A percentile compares a stretch with the other conserved stretches of the same genome.
These are phyloP conservation scores for Cylindroiulus punctatus DNA, from an alignment of 2,888 invertebrate species.

Conservation along the genomic window DNA sequence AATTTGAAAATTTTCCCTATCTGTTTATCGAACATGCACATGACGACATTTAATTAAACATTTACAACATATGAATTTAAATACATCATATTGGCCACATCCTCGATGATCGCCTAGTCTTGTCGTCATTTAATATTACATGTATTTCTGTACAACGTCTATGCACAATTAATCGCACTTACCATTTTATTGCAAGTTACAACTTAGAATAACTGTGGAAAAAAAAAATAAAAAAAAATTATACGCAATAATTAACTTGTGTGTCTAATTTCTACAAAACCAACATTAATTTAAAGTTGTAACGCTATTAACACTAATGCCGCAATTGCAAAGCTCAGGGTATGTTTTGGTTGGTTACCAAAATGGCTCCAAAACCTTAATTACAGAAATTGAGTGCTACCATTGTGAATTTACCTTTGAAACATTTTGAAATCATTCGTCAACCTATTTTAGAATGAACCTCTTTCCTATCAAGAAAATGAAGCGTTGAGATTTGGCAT, in stretches of 20 bases:
- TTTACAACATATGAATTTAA: not conserved
- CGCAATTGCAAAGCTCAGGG: not conserved
- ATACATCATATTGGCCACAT: not conserved
- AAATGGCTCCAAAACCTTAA: not conserved
- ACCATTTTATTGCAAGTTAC: conserved; percentile 31
- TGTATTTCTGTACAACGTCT: not conserved
- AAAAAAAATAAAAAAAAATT: not conserved
- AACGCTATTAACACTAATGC: not conserved
- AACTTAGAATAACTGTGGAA: conserved; percentile 50
- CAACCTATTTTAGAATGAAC: conserved; percentile 23
- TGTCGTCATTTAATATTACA: not conserved
- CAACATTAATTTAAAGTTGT: not conserved
- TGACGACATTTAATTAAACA: not conserved
- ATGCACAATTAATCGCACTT: not conserved
- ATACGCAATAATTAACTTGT: not conserved
- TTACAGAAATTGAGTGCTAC: not conserved
- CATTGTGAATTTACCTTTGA: not conserved
- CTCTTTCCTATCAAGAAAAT: conserved; percentile 47
- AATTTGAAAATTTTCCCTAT: too few species aligned
- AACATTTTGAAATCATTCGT: not conserved
- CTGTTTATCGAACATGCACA: too few species aligned
- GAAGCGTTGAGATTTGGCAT: not conserved
- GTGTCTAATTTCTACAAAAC: not conserved
- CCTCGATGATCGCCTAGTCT: not conserved
- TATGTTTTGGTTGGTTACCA: not conserved